Base-by-base conservation (phyloP, 2,888 invertebrate species). In the Pocota personata region DNA sequence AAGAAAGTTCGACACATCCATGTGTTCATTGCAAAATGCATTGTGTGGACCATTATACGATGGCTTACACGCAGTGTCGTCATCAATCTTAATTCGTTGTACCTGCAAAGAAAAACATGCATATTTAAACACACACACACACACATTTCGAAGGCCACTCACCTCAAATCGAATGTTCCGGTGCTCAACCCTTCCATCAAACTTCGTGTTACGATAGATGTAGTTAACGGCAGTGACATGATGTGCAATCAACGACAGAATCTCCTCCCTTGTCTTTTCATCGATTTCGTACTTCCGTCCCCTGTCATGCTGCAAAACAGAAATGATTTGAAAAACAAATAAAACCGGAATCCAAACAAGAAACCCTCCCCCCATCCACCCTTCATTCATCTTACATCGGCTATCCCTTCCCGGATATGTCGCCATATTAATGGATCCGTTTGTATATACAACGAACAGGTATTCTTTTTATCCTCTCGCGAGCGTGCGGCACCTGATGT, bases 201-300 rank as follows among this genome's bases (percentile, higher is more conserved):
- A 99, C 93, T 96, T 96, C 55, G 98, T 98, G 92, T 97, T 97
- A 89, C 97, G 95, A 93, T 99, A 99, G 92, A 99, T 99, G 92
- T 97, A 97, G 94, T 98, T 99, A 91, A 99, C 98, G 88, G 98
- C 98, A 89, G 98, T 98, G 89, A 99, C 98, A 93, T 99, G 99
- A 93, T 98, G 98, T 77, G 98, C 98, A 93, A 99, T 99, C 89
- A 99, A 94, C 0, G 98, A 98, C 87, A 98, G 94, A 90, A 99
- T 99, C 93, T 99, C 99, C 92, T 99, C 99, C 83, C 97, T 94
- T 1, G 98, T 98, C 93, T 98, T 98, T 93, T 96, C 96, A 90
- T 96, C 96, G 43, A 95, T 95, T 91, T 96, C 95, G 79, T 91
- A 93, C 91, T 94, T 95, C 90, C 95, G 95, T 78, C 94, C 94